Conservation (phyloP, 2,113 vertebrate species). For the Orthochromis malagaraziensis region DNA sequence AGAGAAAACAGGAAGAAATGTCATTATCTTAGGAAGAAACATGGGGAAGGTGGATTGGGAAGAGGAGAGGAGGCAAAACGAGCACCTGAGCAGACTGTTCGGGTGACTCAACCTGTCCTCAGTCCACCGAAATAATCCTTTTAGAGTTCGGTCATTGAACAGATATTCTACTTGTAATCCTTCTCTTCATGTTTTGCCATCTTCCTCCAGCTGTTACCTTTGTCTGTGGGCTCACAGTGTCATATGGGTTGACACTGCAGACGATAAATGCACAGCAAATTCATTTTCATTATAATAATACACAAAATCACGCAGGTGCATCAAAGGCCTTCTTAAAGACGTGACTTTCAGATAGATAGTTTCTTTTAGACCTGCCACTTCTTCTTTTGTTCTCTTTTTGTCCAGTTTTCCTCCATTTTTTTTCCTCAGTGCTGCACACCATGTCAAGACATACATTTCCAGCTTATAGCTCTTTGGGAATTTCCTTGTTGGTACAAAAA, state of each 20-base stretch:
- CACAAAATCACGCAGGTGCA: not conserved
- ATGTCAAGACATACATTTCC: not conserved
- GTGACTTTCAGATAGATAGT: not conserved
- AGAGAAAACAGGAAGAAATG: not conserved
- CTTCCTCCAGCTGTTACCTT: not conserved
- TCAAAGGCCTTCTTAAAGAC: not conserved
- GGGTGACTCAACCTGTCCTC: not conserved
- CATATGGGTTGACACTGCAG: not conserved
- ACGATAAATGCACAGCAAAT: not conserved
- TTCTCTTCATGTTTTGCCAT: not conserved
- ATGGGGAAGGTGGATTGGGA: not conserved
- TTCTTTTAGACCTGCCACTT: not conserved
- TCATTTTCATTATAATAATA: not conserved
- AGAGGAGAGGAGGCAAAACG: not conserved
- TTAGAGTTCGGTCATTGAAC: not conserved
- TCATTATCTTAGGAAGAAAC: not conserved
- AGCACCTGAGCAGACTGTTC: not conserved
- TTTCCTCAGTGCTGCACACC: not conserved
- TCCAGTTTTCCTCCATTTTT: not conserved
- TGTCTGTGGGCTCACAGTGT: not conserved
- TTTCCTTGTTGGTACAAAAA: not conserved
- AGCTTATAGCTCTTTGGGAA: not conserved
- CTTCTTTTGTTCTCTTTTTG: not conserved
- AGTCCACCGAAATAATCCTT: not conserved
- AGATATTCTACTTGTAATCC: conserved; percentile 3